Evolutionary conservation across 1,140 invertebrate genomes (phyloP).

Genomic region (Caenorhabditis latens): DNA sequence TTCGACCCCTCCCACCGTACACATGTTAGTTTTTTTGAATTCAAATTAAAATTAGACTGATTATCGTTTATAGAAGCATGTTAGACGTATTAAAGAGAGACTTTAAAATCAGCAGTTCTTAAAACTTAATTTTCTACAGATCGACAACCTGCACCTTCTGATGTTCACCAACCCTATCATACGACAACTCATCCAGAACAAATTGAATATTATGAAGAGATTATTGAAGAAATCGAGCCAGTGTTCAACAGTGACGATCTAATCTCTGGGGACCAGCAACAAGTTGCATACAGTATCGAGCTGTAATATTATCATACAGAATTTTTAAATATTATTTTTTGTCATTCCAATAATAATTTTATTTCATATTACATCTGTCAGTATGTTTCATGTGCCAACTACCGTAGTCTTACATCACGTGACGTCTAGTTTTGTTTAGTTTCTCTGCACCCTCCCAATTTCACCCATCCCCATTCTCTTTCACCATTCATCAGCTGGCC

Average conservation of each 20-base stretch:
- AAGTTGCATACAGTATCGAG: conserved; percentile 19
- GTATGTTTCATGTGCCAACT: background rate
- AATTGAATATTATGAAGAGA: conserved; percentile 18
- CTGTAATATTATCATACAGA: background rate
- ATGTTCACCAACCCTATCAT: background rate
- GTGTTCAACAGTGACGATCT: background rate
- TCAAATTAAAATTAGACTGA: too few relatives aligned
- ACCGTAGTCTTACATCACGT: background rate
- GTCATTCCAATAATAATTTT: background rate
- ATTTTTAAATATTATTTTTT: background rate
- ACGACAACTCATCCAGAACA: background rate
- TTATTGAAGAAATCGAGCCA: background rate
- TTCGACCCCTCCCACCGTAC: background rate
- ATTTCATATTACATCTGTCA: too few relatives aligned
- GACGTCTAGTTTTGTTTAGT: conserved; percentile 9
- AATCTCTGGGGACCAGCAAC: conserved; percentile 23
- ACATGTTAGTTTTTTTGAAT: background rate
- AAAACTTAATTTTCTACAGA: background rate
- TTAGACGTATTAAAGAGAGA: too few relatives aligned
- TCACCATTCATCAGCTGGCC: conserved; percentile 36
- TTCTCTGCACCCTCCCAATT: conserved; percentile 28
- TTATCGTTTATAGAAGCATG: too few relatives aligned
- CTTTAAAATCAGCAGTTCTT: too few relatives aligned
- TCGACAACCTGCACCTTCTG: background rate
- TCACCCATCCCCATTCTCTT: conserved; percentile 23